Percentiles rank a stretch among this genome's conserved stretches.
Conservation (phyloP, 1,140 invertebrate species). For the honey bee (Apis mellifera) region DNA sequence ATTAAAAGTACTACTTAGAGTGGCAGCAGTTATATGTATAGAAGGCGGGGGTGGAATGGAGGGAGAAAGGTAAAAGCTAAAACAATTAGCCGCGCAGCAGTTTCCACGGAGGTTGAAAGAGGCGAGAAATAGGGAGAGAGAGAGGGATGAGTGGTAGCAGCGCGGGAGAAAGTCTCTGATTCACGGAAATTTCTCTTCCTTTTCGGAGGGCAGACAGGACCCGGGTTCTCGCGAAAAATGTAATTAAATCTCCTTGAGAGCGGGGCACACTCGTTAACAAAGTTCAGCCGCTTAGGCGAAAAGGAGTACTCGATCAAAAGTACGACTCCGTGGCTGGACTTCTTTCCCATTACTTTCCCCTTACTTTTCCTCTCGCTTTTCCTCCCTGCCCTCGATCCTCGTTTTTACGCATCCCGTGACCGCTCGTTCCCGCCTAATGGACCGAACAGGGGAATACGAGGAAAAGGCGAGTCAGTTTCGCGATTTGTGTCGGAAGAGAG, state of each 20-base stretch:
- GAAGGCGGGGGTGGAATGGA: neutral
- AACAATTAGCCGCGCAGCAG: slow-evolving; percentile 59
- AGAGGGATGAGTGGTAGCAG: neutral
- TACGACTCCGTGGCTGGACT: slow-evolving; percentile 39
- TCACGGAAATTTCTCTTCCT: slow-evolving; percentile 55
- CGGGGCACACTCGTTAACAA: slow-evolving; percentile 73
- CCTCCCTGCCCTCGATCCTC: too few relatives aligned
- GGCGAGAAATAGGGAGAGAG: slow-evolving; percentile 9
- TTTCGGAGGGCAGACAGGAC: slow-evolving; percentile 44
- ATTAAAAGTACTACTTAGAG: slow-evolving; percentile 54
- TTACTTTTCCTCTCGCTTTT: neutral
- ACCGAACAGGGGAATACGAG: too few relatives aligned
- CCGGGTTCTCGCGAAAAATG: slow-evolving; percentile 65
- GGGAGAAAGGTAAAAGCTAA: slow-evolving; percentile 27
- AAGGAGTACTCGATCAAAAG: slow-evolving; percentile 69
- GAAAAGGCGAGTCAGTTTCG: too few relatives aligned
- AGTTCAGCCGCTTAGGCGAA: slow-evolving; percentile 70
- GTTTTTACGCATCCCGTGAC: neutral
- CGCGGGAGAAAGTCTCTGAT: slow-evolving; percentile 42
- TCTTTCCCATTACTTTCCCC: neutral
- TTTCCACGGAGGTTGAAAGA: slow-evolving; percentile 48
- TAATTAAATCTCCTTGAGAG: slow-evolving; percentile 76
- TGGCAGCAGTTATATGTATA: slow-evolving; percentile 18
- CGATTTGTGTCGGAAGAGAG: too few relatives aligned
- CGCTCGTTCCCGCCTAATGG: too few relatives aligned